phyloP scores from a whole-genome alignment of 2,797 vertebrate genomes.

The Cossypha caffra region DNA sequence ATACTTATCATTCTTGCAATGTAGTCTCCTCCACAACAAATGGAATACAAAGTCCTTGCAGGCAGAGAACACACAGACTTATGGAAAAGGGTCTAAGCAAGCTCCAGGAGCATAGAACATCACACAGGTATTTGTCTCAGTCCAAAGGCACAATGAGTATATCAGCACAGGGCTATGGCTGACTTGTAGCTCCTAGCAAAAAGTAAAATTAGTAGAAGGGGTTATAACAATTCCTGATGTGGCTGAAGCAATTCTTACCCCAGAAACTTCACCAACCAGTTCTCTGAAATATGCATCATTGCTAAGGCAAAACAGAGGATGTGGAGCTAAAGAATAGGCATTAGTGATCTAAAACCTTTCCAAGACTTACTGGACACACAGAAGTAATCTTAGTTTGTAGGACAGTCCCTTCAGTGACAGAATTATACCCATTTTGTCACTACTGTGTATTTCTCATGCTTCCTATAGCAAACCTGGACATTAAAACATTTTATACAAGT shows the following conservation, averaged over 20 bases:
- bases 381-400: not conserved
- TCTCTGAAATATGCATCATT: not conserved
- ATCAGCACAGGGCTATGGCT: not conserved
- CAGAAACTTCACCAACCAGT: not conserved
- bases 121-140: not conserved
- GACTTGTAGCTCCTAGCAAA: not conserved
- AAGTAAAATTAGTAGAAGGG: not conserved
- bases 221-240: not conserved
- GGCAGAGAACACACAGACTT: not conserved
- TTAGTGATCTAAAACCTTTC: not conserved
- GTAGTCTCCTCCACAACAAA: not conserved
- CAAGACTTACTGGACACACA: not conserved
- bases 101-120: not conserved
- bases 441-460: not conserved
- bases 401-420: not conserved
- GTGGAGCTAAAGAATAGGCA: not conserved
- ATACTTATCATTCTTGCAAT: not conserved
- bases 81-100: not conserved
- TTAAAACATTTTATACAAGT: not conserved
- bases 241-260: not conserved
- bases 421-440: not conserved
- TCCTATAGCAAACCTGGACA: not conserved
- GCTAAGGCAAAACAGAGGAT: not conserved
- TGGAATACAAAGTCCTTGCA: not conserved
- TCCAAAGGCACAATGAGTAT: not conserved